Percentiles rank a stretch among this genome's conserved stretches.
These are phyloP conservation scores for Cetonia aurata DNA, from an alignment of 2,888 invertebrate species.

Conservation along the genomic window DNA sequence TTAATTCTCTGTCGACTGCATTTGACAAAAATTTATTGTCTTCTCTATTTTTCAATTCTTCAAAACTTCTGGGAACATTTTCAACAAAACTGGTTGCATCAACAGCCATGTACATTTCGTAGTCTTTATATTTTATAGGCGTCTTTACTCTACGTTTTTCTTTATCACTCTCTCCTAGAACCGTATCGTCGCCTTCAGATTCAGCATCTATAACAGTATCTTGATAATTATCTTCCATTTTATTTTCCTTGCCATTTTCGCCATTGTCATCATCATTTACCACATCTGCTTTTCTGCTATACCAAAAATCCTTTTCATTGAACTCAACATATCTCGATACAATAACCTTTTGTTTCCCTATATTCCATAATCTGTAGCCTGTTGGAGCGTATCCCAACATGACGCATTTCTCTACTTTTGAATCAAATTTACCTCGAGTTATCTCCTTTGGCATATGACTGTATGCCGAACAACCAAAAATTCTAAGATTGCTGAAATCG, in stretches of 20 bases:
- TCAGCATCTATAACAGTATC: too few relatives aligned
- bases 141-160: not conserved
- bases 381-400: conserved; percentile 44
- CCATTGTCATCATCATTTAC: not conserved
- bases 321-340: conserved; percentile 46
- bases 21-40: not conserved
- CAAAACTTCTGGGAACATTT: not conserved
- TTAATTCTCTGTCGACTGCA: conserved; percentile 49
- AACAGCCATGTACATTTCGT: not conserved
- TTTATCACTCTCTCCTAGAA: not conserved
- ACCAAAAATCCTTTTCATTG: conserved; percentile 43
- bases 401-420: not conserved
- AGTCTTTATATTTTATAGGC: not conserved
- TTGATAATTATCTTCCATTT: not conserved
- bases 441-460: conserved; percentile 41
- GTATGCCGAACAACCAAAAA: conserved; percentile 44
- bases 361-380: conserved; percentile 48
- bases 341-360: conserved; percentile 44
- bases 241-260: not conserved
- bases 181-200: too few relatives aligned
- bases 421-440: not conserved
- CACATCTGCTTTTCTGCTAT: conserved; percentile 7
- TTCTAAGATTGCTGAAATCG: conserved; percentile 31
- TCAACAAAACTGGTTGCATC: not conserved
- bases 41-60: not conserved